Base-by-base conservation (phyloP, 2,888 invertebrate genomes). In the Lepidocyrtoides sp. region DNA sequence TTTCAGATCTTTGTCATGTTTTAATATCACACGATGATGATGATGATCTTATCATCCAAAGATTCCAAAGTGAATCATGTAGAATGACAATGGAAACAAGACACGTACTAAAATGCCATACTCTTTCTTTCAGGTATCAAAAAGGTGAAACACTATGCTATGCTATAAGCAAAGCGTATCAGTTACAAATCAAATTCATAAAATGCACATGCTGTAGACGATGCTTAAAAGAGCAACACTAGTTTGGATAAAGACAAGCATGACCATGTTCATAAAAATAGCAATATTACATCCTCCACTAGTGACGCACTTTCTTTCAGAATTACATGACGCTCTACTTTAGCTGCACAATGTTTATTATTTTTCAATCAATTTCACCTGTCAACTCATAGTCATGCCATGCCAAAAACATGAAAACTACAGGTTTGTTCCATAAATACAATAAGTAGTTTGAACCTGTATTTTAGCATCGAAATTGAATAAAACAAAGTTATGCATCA, bases 361-460 rank as follows among this genome's bases (percentile, higher is more conserved):
- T 41, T 72, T 41, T 72, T 72, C 72, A 72, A 72, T 72, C 72
- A 72, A 72, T 72, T 72, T 72, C 14, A 44, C 44, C 72, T 44
- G 72, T 72, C 72, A 72, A 44, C 66, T 29, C 0, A 32, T 10
- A 7, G 5, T 41, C 10, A 41, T 41, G 60, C 60, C 32, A 14
- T 69, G 12, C 1, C n/a, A 23, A 12, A 29, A 0, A 26, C 14
- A 63, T n/a, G n/a, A 63, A 29, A 10, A 29, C 14, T 12, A 23
- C 3, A 26, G 29, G 23, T 14, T 26, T 29, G n/a, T 63, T 14
- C 2, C 29, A 12, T 26, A 63, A 29, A 63, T 63, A 63, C 29
- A 63, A 26, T 60, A 60, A 23, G 63, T 54, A 14, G n/a, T n/a
- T 63, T 51, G 17, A 26, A 0, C 63, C 12, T 29, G 12, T 20